These are phyloP conservation scores for Noctuana brunneofusca DNA, from an alignment of 2,888 invertebrate genomes.

Conservation along the genomic window DNA sequence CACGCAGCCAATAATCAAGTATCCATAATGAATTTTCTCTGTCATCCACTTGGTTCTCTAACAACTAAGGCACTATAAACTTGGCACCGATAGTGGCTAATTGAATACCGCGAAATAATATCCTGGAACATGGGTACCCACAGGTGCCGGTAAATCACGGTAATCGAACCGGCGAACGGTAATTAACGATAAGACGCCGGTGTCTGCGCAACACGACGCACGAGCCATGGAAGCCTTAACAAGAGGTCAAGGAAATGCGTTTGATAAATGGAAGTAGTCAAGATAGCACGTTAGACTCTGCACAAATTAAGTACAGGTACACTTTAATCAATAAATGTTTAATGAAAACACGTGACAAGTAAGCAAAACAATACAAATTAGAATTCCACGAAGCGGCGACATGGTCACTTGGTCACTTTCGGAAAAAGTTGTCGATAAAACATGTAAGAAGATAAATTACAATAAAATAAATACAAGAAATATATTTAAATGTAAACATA, in stretches of 20 bases:
- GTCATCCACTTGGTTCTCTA: neutral
- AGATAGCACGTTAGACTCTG: neutral
- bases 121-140: constrained; percentile 32
- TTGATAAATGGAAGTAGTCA: constrained; percentile 26
- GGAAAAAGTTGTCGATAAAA: no score
- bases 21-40: constrained; percentile 20
- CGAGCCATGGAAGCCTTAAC: constrained; percentile 32
- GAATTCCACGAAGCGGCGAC: no score
- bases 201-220: constrained; percentile 51
- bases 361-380: no score
- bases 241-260: constrained; percentile 28
- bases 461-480: no score
- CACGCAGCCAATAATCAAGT: neutral
- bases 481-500: no score
- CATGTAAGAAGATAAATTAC: no score
- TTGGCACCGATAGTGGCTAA: constrained; percentile 38
- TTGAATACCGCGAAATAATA: constrained; percentile 50
- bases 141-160: constrained; percentile 65
- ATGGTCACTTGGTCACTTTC: no score
- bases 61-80: constrained; percentile 20
- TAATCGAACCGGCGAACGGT: constrained; percentile 65
- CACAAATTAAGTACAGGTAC: neutral
- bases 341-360: no score
- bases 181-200: constrained; percentile 69
- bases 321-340: no score